Evolutionary conservation across 1,140 invertebrate genomes (phyloP).

Genomic region (Orchestia grillus): DNA sequence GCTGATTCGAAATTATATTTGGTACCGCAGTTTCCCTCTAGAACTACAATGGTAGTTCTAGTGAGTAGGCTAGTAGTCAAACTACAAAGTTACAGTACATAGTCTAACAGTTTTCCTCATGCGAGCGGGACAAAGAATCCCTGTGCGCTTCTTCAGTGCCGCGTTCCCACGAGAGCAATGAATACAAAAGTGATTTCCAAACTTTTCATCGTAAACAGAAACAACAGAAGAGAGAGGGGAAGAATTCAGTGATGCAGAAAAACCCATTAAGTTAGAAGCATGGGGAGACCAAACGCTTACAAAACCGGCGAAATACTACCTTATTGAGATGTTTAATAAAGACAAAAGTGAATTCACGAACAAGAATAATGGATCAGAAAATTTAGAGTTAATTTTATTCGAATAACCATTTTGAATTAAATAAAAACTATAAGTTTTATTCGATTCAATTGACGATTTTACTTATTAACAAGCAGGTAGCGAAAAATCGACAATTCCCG

Average conservation of each 20-base stretch:
- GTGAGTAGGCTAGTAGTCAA: too few species aligned
- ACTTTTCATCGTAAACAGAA: constrained; percentile 1
- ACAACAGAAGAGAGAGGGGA: neutral
- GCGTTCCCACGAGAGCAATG: neutral
- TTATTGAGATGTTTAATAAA: neutral
- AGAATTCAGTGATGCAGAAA: neutral
- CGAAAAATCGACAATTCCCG: neutral
- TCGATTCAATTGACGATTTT: neutral
- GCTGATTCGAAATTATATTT: too few species aligned
- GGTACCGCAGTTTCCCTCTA: too few species aligned
- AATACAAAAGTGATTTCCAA: constrained; percentile 10
- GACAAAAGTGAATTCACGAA: neutral
- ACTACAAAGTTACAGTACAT: too few species aligned
- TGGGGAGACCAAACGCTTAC: neutral
- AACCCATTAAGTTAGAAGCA: neutral
- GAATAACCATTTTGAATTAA: neutral
- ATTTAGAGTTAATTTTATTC: neutral
- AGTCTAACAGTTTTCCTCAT: too few species aligned
- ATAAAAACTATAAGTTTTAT: neutral
- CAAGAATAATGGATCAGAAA: neutral
- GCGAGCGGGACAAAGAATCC: neutral
- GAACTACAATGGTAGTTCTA: too few species aligned
- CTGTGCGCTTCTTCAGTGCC: neutral
- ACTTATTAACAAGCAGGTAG: neutral
- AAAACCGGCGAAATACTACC: neutral